A percentile compares a stretch with the other conserved stretches of the same genome.
Conservation (phyloP, 2,888 invertebrate genomes). For the Neocrepidodera transversa region DNA sequence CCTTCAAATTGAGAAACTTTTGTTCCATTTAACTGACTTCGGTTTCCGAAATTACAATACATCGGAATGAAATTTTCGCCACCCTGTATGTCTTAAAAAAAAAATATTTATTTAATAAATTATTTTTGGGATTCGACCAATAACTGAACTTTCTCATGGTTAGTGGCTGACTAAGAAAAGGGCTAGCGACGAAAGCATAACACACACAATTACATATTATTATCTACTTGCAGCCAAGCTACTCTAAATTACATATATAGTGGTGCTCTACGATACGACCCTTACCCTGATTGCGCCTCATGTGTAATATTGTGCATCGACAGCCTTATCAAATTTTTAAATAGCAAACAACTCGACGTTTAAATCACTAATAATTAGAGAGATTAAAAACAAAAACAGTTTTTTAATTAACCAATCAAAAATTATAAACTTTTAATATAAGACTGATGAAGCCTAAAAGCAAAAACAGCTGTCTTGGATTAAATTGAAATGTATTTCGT, state of each 20-base stretch:
- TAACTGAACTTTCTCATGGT: constrained; percentile 49
- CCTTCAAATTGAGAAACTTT: no score
- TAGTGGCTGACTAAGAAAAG: constrained; percentile 51
- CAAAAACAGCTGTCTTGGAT: no score
- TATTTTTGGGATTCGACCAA: not conserved
- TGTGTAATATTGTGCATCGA: constrained; percentile 57
- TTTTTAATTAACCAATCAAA: no score
- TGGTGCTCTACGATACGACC: constrained; percentile 60
- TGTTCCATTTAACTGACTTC: no score
- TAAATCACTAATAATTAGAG: no score
- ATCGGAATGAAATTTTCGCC: no score
- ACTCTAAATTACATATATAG: constrained; percentile 54
- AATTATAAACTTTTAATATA: no score
- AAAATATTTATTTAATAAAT: not conserved
- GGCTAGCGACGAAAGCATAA: constrained; percentile 55
- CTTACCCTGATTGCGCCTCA: constrained; percentile 60
- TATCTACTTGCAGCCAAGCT: constrained; percentile 57
- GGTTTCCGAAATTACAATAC: no score
- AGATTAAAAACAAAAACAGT: no score
- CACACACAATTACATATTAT: constrained; percentile 54
- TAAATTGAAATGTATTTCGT: no score
- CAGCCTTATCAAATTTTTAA: constrained; percentile 53
- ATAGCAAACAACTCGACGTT: constrained; percentile 17
- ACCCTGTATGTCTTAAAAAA: no score
- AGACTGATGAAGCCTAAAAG: no score